Evolutionary conservation across 2,888 invertebrate genomes (phyloP), one percentile per base, ranked within the genome.

Genomic region (Phyto melanocephala): DNA sequence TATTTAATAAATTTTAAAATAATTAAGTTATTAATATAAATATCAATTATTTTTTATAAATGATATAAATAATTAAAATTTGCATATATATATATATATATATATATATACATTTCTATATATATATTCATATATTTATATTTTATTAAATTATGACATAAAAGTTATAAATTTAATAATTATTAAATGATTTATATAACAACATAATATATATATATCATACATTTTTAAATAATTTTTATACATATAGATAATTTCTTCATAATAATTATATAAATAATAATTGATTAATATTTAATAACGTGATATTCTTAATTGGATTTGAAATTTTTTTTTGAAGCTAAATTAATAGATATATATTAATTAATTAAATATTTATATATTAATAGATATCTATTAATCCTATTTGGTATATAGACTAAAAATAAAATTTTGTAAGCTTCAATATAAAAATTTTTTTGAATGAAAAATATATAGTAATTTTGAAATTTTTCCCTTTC

Each of bases 41-140:
- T 70, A 82, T 82, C 79, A 78, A 71, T 75, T 80, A 79, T n/a
- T 83, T 79, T 71, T 28, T n/a, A n/a, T n/a, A n/a, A n/a, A n/a
- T n/a, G n/a, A n/a, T 75, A 78, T 56, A 72, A 81, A 77, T 71
- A 71, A 67, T 70, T 56, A 35, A 85, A 84, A 82, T 86, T 86
- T 83, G 86, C 85, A n/a, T n/a, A n/a, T n/a, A n/a, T n/a, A n/a
- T n/a, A 86, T 76, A 85, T 84, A 82, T 84, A 83, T 87, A 86
- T 86, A 85, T 86, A 86, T 85, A 79, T 85, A 86, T 85, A 71
- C 81, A 75, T 70, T 87, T 87, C 87, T 87, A 58, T 78, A 76
- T 60, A 52, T 17, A 47, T 60, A 70, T 54, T 54, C 62, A 68
- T 47, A 24, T 62, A 58, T 72, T 74, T 50, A 70, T 86, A 84